These are phyloP conservation scores for Tetanocera ferruginea DNA, from an alignment of 2,888 invertebrate genomes.

Conservation along the genomic window DNA sequence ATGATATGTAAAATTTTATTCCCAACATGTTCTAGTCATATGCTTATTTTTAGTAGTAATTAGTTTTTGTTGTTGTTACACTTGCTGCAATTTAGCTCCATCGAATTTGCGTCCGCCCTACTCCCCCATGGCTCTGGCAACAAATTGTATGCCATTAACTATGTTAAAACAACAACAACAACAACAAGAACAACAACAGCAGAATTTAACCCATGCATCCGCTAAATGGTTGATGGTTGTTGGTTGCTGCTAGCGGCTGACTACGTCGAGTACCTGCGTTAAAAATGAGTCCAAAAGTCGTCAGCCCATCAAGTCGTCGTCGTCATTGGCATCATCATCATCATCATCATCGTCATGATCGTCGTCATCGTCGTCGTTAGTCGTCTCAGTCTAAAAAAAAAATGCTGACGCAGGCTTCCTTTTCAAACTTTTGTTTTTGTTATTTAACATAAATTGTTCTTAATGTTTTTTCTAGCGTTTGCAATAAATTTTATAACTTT, in stretches of 20 bases:
- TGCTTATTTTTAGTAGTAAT: too few species aligned
- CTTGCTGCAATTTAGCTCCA: not conserved
- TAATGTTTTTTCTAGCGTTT: not conserved
- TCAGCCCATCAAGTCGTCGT: not conserved
- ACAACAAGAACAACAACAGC: not conserved
- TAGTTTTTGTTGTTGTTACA: not conserved
- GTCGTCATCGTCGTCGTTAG: not conserved
- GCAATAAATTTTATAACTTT: not conserved
- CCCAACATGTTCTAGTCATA: too few species aligned
- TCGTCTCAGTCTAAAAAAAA: conserved; percentile 1
- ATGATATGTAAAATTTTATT: too few species aligned
- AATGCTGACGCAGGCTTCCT: conserved; percentile 2
- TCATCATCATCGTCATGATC: not conserved
- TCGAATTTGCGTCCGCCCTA: too few species aligned
- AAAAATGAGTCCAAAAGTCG: conserved; percentile 3
- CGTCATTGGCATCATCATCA: not conserved
- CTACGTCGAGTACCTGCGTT: not conserved
- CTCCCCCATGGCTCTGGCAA: not conserved
- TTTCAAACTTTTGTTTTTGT: not conserved
- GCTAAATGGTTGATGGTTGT: not conserved
- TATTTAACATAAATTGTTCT: not conserved
- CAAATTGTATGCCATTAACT: not conserved
- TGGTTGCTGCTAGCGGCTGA: not conserved
- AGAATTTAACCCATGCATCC: not conserved
- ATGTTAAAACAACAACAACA: not conserved